phyloP scores from a whole-genome alignment of 53 echinoderm and acorn worm genomes.

The Arbacia lixula region DNA sequence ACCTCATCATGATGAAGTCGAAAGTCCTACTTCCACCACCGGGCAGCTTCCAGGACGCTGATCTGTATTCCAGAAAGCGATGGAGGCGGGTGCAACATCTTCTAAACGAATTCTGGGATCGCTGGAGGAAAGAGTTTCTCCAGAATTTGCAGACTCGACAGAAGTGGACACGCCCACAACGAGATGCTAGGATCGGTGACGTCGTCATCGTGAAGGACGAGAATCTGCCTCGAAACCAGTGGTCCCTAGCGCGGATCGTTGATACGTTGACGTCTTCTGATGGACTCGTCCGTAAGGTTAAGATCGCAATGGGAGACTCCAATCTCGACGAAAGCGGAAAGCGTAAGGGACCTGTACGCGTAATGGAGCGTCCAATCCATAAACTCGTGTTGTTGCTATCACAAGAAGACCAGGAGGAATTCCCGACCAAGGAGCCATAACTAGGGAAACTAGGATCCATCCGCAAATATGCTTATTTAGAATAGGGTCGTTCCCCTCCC shows the following conservation, averaged over 20 bases:
- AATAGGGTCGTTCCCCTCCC: too few relatives aligned
- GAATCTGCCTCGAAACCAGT: slow-evolving; percentile 50
- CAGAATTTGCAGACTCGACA: slow-evolving; percentile 54
- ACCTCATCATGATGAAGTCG: slow-evolving; percentile 52
- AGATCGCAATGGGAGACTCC: slow-evolving; percentile 8
- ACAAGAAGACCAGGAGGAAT: slow-evolving; percentile 21
- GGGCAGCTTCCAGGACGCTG: slow-evolving; percentile 42
- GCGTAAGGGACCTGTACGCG: neutral
- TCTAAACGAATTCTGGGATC: slow-evolving; percentile 63
- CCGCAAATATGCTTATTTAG: too few relatives aligned
- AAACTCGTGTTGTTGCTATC: slow-evolving; percentile 10
- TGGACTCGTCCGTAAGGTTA: slow-evolving; percentile 25
- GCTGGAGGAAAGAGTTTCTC: slow-evolving; percentile 71
- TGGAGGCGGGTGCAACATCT: slow-evolving; percentile 69
- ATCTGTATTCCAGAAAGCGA: slow-evolving; percentile 54
- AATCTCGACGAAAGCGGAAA: neutral
- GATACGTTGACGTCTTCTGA: slow-evolving; percentile 2
- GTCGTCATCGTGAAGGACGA: slow-evolving; percentile 59
- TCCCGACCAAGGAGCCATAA: slow-evolving; percentile 34
- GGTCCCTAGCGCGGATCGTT: slow-evolving; percentile 57
- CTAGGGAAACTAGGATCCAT: too few relatives aligned
- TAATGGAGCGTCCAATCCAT: slow-evolving; percentile 41
- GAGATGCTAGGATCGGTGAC: slow-evolving; percentile 46
- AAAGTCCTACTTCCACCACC: slow-evolving; percentile 53
- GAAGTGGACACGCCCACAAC: slow-evolving; percentile 46